These are phyloP conservation scores for Diphyllodes magnificus DNA, from an alignment of 2,113 vertebrate genomes.

Conservation along the genomic window DNA sequence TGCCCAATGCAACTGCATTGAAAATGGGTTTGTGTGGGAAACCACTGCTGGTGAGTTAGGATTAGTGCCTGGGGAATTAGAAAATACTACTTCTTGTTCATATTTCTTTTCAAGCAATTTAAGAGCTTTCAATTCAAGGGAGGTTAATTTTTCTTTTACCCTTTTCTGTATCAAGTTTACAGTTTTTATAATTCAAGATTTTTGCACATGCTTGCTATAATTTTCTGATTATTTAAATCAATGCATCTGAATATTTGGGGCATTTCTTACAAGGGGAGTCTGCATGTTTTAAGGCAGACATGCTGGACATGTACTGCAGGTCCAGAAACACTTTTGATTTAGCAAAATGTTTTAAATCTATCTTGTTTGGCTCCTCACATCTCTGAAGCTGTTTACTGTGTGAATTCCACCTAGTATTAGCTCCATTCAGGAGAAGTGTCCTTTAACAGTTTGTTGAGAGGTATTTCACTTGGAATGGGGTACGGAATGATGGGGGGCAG, in stretches of 20 bases:
- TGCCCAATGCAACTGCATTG: not conserved
- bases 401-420: not conserved
- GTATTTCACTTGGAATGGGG: not conserved
- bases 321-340: not conserved
- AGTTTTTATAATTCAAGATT: not conserved
- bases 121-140: not conserved
- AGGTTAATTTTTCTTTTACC: not conserved
- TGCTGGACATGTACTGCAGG: not conserved
- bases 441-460: not conserved
- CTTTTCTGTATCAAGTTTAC: not conserved
- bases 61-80: not conserved
- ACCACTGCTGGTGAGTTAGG: not conserved
- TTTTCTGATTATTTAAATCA: not conserved
- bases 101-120: not conserved
- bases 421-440: not conserved
- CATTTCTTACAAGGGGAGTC: not conserved
- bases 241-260: not conserved
- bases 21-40: not conserved
- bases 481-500: not conserved
- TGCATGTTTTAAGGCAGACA: not conserved
- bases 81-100: not conserved
- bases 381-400: not conserved
- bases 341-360: not conserved
- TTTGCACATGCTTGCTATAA: not conserved
- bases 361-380: not conserved